Conservation (phyloP, 1,140 invertebrate species). For the Steinernema khuongi region DNA sequence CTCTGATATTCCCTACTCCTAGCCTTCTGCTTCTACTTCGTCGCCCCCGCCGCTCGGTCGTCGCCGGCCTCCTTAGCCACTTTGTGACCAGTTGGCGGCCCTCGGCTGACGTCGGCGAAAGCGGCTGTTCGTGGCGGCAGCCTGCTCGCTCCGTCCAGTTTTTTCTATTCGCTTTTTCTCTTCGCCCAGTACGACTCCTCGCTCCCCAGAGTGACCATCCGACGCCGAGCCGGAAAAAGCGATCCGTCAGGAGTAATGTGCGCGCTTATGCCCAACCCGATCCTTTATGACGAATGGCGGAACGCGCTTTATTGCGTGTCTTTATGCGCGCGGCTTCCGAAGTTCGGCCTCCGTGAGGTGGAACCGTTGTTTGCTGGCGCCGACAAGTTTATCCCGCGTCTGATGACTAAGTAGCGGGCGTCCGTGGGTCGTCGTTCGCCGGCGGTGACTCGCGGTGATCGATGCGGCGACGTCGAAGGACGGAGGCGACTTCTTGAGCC, state of each 20-base stretch:
- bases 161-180: conserved; percentile 13
- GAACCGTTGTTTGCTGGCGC: conserved; percentile 9
- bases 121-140: neutral
- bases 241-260: too few species aligned
- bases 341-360: too few species aligned
- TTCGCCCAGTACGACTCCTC: neutral
- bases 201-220: conserved; percentile 12
- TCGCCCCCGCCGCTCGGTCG: too few species aligned
- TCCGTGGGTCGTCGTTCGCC: conserved; percentile 8
- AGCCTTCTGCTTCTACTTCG: too few species aligned
- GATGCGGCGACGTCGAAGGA: neutral
- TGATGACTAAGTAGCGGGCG: neutral
- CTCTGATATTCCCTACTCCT: too few species aligned
- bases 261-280: too few species aligned
- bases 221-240: too few species aligned
- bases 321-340: too few species aligned
- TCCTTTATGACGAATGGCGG: too few species aligned
- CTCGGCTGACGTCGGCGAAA: neutral
- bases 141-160: conserved; percentile 6
- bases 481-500: too few species aligned
- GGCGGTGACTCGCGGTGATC: neutral
- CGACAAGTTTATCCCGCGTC: conserved; percentile 11
- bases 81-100: neutral
- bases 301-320: too few species aligned
- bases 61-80: neutral